A percentile compares a stretch with the other conserved stretches of the same genome.
Evolutionary conservation across 2,797 vertebrate species (phyloP).

Genomic region (Pangasius sanitwongsei): DNA sequence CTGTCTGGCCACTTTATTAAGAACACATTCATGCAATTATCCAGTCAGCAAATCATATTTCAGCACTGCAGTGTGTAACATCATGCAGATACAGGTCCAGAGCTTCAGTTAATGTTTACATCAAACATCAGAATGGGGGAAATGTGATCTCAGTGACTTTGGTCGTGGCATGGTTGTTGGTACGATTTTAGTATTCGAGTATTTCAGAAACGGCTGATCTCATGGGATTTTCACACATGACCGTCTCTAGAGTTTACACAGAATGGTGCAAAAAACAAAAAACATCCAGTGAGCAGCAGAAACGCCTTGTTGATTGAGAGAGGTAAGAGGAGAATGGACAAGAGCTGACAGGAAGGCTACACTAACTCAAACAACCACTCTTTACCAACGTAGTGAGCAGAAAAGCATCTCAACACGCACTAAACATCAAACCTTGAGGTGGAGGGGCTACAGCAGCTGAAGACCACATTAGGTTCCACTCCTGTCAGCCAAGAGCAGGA

Average conservation of each 20-base stretch:
- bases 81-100: neutral
- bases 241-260: neutral
- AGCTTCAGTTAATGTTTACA: neutral
- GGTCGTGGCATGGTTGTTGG: neutral
- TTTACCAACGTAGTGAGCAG: neutral
- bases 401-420: neutral
- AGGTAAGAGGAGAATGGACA: neutral
- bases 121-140: neutral
- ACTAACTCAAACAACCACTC: neutral
- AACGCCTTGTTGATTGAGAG: neutral
- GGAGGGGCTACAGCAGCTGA: neutral
- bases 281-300: neutral
- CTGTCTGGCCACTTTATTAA: neutral
- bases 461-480: neutral
- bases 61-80: neutral
- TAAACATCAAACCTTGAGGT: no score
- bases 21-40: neutral
- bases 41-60: neutral
- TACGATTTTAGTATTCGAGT: neutral
- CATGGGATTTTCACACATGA: neutral
- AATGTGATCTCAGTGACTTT: neutral
- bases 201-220: neutral
- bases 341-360: neutral
- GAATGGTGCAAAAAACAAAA: neutral
- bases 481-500: neutral